Base-by-base conservation (phyloP, 2,888 invertebrate species). In the Apamea epomidion region DNA sequence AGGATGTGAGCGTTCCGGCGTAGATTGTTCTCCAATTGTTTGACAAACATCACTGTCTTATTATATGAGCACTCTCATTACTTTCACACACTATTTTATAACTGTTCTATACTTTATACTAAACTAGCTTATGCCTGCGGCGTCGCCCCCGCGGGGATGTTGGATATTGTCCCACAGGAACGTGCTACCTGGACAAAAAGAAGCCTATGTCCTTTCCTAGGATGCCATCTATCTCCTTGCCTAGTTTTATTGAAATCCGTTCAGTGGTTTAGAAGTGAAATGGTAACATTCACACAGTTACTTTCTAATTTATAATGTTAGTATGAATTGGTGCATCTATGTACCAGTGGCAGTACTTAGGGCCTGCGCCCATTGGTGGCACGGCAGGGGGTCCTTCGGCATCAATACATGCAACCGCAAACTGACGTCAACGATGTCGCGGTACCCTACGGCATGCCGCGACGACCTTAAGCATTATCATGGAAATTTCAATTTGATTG, bases 21-120 rank as follows among this genome's bases (percentile, higher is more conserved):
- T 72, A 76, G 86, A 78, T 84, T 76, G 77, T 80, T 71, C 74
- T 73, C 14, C 60, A 64, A 62, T 62, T 81, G 89, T 81, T 84
- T 85, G 58, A 58, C 60, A 81, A 86, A 86, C 88, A 86, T 81
- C 62, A 16, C 60, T 45, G 48, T 77, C 37, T 74, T 80, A 77
- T 72, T 74, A 68, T 68, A 79, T 69, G 37, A 54, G 62, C 18
- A n/a, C 65, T 37, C 21, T 65, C 72, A 65, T 64, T 65, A 37
- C n/a, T 65, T 65, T 72, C n/a, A 65, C 37, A 42, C 37, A 7
- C n/a, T 21, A 37, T 21, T 72, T 72, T n/a, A 21, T 25, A 25
- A n/a, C 60, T 60, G 54, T 10, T 16, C 32, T 65, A 21, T 37
- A 21, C 21, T 37, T 37, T 58, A n/a, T n/a, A 58, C 4, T 58